phyloP scores from a whole-genome alignment of 2,113 vertebrate genomes.

The Atherinomorus stipes region DNA sequence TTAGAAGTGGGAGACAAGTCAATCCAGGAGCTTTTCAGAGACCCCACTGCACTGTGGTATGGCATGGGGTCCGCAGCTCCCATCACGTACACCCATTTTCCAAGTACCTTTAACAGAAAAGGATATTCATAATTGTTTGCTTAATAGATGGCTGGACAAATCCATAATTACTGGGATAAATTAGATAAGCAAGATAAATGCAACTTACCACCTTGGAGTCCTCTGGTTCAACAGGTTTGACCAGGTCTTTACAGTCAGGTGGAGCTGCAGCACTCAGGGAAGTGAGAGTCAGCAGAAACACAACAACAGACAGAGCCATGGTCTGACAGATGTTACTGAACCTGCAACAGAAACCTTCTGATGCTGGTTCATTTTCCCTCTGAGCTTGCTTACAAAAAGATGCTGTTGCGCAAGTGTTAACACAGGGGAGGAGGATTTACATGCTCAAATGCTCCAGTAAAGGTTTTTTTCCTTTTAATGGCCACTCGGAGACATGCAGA shows the following conservation, averaged over 20 bases:
- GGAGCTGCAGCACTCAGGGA: constrained; percentile 54
- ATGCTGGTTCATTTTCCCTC: constrained; percentile 42
- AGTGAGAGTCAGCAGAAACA: constrained; percentile 50
- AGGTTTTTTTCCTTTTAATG: constrained; percentile 13
- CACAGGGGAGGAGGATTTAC: constrained; percentile 10
- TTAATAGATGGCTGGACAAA: not conserved
- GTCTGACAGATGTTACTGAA: constrained; percentile 17
- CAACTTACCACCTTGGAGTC: constrained; percentile 62
- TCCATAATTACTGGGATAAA: not conserved
- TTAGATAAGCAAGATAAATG: not conserved
- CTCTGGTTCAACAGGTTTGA: constrained; percentile 68
- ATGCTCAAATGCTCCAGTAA: constrained; percentile 28
- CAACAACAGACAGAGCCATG: constrained; percentile 59
- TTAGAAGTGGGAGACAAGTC: constrained; percentile 62
- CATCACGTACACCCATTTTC: constrained; percentile 79
- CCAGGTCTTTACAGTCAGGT: constrained; percentile 70
- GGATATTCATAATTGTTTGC: not conserved
- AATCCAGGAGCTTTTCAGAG: constrained; percentile 78
- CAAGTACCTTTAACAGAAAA: constrained; percentile 63
- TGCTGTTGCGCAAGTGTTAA: constrained; percentile 34
- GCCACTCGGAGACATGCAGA: constrained; percentile 39
- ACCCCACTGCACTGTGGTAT: constrained; percentile 74
- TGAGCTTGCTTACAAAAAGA: constrained; percentile 14
- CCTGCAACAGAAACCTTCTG: constrained; percentile 52
- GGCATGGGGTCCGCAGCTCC: constrained; percentile 71